phyloP scores from a whole-genome alignment of 2,888 invertebrate genomes.

The Chloromyia formosa region DNA sequence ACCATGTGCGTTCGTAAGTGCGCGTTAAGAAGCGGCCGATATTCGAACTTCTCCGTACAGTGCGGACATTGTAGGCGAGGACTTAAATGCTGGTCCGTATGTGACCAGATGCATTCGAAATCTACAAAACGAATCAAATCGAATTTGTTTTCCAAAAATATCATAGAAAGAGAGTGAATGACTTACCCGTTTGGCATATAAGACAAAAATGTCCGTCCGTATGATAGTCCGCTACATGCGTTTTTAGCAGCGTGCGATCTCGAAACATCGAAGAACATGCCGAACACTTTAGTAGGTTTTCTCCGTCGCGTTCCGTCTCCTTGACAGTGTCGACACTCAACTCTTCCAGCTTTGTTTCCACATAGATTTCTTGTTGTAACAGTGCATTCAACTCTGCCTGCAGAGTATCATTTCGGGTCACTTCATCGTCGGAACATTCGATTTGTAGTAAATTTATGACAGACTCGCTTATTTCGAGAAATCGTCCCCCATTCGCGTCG shows the following conservation, averaged over 20 bases:
- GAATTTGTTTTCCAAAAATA: too few species aligned
- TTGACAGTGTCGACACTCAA: background rate
- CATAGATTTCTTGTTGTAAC: background rate
- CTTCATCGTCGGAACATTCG: background rate
- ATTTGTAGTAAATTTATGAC: conserved; percentile 23
- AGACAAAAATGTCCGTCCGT: conserved; percentile 28
- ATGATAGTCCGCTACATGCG: conserved; percentile 35
- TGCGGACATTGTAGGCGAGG: conserved; percentile 33
- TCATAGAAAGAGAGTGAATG: too few species aligned
- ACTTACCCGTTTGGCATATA: conserved; percentile 28
- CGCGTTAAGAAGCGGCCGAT: conserved; percentile 3
- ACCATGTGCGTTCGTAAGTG: conserved; percentile 32
- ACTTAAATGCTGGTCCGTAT: conserved; percentile 21
- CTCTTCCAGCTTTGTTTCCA: background rate
- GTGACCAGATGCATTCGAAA: conserved; percentile 23
- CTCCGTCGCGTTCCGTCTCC: background rate
- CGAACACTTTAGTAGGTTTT: conserved; percentile 10
- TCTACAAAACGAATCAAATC: background rate
- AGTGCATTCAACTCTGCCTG: conserved; percentile 17
- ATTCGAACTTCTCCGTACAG: conserved; percentile 22
- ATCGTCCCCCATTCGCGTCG: background rate
- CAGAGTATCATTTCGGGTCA: background rate
- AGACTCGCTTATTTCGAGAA: background rate
- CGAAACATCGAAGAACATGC: conserved; percentile 25
- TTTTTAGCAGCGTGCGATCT: background rate